Evolutionary conservation across 2,888 invertebrate species (phyloP).

Genomic region (Drosophila stalkeri): DNA sequence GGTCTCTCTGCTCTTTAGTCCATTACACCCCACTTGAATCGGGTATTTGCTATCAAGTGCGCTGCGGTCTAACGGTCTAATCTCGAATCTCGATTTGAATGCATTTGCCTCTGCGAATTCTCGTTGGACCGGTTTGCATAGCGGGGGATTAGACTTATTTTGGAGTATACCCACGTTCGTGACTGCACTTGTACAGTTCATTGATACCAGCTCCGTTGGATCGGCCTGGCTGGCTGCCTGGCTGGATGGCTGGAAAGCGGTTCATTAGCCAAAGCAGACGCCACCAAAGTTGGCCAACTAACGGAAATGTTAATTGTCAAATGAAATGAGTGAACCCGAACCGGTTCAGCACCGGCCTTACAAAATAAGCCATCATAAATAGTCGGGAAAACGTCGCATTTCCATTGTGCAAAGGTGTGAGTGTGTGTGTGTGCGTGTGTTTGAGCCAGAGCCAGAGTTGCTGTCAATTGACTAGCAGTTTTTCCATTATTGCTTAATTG

Average conservation of each 20-base stretch:
- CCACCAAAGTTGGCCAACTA: constrained; percentile 79
- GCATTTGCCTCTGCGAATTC: constrained; percentile 51
- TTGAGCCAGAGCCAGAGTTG: constrained; percentile 14
- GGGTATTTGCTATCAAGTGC: constrained; percentile 19
- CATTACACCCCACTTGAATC: constrained; percentile 2
- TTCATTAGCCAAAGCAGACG: constrained; percentile 78
- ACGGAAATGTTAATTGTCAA: constrained; percentile 82
- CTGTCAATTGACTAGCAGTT: constrained; percentile 69
- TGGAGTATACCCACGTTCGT: constrained; percentile 4
- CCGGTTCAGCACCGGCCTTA: constrained; percentile 67
- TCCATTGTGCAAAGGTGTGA: constrained; percentile 38
- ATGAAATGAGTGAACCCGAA: constrained; percentile 66
- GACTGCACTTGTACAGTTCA: constrained; percentile 60
- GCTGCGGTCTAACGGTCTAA: constrained; percentile 18
- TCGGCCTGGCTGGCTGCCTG: constrained; percentile 23
- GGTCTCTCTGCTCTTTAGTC: not conserved
- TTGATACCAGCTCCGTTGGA: constrained; percentile 50
- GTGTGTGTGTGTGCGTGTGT: constrained; percentile 15
- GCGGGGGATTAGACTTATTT: constrained; percentile 33
- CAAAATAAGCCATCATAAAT: constrained; percentile 78
- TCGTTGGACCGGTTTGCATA: constrained; percentile 60
- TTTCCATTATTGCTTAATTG: constrained; percentile 77
- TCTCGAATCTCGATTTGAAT: constrained; percentile 28
- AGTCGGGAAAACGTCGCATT: constrained; percentile 64
- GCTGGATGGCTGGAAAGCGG: constrained; percentile 49